Conservation (phyloP, 2,797 vertebrate genomes). For the Oreochromis mossambicus region DNA sequence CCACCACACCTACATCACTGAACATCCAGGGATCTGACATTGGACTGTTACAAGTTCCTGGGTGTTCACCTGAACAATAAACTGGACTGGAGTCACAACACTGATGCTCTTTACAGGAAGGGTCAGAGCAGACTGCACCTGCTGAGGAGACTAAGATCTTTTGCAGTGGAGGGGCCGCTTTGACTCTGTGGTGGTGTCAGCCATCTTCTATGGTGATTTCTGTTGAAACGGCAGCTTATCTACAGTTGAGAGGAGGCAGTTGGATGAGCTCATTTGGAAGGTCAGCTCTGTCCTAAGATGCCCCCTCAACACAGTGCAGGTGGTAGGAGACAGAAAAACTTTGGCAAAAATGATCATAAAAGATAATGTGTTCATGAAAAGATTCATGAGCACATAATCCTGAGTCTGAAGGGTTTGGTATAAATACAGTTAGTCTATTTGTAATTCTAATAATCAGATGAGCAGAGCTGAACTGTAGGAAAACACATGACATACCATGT, state of each 20-base stretch:
- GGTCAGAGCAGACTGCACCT: not conserved
- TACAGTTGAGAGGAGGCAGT: not conserved
- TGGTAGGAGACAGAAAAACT: not conserved
- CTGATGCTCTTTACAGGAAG: not conserved
- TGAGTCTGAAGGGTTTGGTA: not conserved
- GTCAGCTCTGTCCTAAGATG: not conserved
- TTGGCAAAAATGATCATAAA: not conserved
- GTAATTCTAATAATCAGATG: not conserved
- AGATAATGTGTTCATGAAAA: not conserved
- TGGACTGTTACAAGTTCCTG: rapidly evolving
- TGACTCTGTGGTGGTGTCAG: not conserved
- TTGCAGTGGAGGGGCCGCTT: not conserved
- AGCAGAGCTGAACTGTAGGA: not conserved
- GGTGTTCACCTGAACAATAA: not conserved
- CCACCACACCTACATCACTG: not conserved
- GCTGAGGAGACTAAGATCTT: not conserved
- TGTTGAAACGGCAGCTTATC: not conserved
- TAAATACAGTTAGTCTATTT: not conserved
- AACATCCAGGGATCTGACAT: not conserved
- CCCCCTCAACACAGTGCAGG: not conserved
- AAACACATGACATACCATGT: conserved; percentile 16
- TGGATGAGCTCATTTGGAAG: not conserved
- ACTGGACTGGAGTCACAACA: not conserved
- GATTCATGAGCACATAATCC: not conserved
- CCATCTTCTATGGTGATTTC: not conserved